Percentiles rank a stretch among this genome's conserved stretches.
Conservation (phyloP, 2,888 invertebrate species). For the Polia nebulosa region DNA sequence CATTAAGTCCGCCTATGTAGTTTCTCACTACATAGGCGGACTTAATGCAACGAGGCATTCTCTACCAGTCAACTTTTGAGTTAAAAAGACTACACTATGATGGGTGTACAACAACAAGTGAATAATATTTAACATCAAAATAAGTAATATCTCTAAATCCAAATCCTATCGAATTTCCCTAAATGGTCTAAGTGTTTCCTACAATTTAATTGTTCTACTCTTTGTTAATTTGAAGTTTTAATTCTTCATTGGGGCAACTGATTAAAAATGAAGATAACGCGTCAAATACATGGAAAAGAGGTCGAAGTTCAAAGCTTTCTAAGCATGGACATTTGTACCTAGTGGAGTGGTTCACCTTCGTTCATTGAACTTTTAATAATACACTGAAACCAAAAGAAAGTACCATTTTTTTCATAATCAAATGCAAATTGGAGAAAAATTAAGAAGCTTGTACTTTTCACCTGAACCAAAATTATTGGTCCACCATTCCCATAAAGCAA, state of each 20-base stretch:
- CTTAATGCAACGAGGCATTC: no score
- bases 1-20: no score
- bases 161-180: no score
- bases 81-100: no score
- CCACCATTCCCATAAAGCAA: constrained; percentile 94
- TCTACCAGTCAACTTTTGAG: no score
- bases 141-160: no score
- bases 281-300: constrained; percentile 26
- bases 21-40: no score
- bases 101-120: no score
- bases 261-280: constrained; percentile 45
- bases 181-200: background rate
- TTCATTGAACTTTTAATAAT: constrained; percentile 20
- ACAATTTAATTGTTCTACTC: background rate
- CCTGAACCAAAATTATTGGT: constrained; percentile 96
- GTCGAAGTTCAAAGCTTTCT: constrained; percentile 45
- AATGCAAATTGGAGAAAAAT: no score
- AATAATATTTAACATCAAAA: no score
- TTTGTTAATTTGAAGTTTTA: background rate
- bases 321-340: constrained; percentile 4
- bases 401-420: no score
- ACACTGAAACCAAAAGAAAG: background rate
- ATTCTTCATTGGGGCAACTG: constrained; percentile 11
- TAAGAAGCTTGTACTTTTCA: no score
- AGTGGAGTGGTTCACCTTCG: constrained; percentile 15